phyloP scores from a whole-genome alignment of 2,113 vertebrate genomes.

The Amblyopsis rosae region DNA sequence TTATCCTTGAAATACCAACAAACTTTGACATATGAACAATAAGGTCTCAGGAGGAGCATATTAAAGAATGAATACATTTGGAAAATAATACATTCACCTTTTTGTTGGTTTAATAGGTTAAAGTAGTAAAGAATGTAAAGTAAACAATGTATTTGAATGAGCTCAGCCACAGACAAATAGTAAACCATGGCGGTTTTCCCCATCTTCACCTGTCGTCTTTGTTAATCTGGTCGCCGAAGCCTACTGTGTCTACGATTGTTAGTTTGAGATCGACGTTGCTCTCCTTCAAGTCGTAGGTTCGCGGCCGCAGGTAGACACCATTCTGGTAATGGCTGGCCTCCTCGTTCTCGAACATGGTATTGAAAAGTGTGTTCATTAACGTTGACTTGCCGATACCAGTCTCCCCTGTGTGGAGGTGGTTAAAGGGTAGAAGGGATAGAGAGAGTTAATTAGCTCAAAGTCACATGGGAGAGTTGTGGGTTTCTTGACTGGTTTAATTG shows the following conservation, averaged over 20 bases:
- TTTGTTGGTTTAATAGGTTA: too few relatives aligned
- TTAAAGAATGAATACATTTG: neutral
- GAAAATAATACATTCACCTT: neutral
- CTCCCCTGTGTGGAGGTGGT: conserved; percentile 80
- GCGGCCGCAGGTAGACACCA: conserved; percentile 85
- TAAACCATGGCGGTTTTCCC: neutral
- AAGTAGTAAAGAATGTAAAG: too few relatives aligned
- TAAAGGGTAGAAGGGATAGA: neutral
- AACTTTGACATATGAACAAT: neutral
- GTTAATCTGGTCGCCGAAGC: conserved; percentile 97
- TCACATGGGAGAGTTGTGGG: conserved; percentile 19
- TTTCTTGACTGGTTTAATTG: conserved; percentile 16
- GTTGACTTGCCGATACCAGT: conserved; percentile 98
- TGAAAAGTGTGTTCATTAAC: conserved; percentile 97
- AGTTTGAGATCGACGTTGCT: conserved; percentile 96
- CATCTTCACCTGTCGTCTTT: conserved; percentile 91
- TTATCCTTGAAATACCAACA: neutral
- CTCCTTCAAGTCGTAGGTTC: conserved; percentile 92
- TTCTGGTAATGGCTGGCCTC: conserved; percentile 96
- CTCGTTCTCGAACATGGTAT: conserved; percentile 95
- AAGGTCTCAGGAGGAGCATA: neutral
- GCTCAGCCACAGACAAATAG: neutral
- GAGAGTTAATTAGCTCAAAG: neutral
- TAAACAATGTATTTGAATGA: too few relatives aligned
- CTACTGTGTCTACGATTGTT: conserved; percentile 93